These are phyloP conservation scores for Xylocopa sonorina DNA, from an alignment of 1,140 invertebrate species.

Conservation along the genomic window DNA sequence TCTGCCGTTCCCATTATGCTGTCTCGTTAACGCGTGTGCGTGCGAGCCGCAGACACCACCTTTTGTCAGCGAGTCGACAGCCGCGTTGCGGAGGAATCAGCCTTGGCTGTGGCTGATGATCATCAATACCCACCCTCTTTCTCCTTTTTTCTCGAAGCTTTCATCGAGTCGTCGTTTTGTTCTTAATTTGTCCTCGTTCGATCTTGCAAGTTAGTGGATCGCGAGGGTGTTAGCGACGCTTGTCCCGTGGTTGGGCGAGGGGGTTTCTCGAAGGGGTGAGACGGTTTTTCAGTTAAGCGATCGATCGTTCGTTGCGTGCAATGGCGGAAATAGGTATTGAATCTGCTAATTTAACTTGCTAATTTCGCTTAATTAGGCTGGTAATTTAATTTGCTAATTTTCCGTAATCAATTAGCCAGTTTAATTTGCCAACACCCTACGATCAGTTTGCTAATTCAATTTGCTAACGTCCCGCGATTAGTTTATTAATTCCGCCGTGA, in stretches of 20 bases:
- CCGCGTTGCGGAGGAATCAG: not conserved
- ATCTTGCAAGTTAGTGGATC: not conserved
- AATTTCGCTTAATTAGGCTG: too few species aligned
- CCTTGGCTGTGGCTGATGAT: constrained; percentile 15
- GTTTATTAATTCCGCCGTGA: too few species aligned
- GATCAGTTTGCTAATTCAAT: too few species aligned
- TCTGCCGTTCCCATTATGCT: not conserved
- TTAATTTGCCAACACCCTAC: too few species aligned
- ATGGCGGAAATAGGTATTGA: too few species aligned
- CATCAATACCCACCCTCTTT: not conserved
- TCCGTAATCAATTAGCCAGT: not conserved
- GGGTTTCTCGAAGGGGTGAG: too few species aligned
- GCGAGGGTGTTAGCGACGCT: not conserved
- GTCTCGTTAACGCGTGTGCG: constrained; percentile 16
- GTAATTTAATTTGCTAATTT: not conserved
- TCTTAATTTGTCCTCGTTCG: not conserved
- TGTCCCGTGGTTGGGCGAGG: not conserved
- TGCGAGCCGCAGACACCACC: not conserved
- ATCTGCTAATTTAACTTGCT: too few species aligned
- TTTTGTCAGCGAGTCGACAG: not conserved
- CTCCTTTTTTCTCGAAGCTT: not conserved
- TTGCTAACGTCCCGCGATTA: too few species aligned
- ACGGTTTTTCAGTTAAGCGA: too few species aligned
- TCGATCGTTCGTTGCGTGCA: too few species aligned
- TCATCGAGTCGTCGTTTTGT: not conserved